Evolutionary conservation across 1,140 invertebrate species (phyloP), one percentile per base, ranked within the genome.

Genomic region (Triops cancriformis): DNA sequence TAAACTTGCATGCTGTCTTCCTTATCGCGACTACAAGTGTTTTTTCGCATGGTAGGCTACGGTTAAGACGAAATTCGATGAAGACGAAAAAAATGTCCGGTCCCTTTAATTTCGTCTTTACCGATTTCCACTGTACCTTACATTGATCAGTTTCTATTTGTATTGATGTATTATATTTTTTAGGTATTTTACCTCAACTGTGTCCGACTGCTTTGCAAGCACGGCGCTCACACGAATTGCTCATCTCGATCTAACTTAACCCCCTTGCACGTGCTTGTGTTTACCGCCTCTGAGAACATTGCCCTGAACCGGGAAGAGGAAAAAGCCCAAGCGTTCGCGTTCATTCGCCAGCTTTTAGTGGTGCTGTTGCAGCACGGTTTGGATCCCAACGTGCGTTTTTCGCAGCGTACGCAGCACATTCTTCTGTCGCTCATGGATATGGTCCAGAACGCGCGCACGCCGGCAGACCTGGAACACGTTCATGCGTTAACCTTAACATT

Each of bases 121-220:
- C n/a, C n/a, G n/a, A n/a, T n/a, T n/a, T n/a, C n/a, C n/a, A n/a
- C 14, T 10, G 42, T 43, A 14, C 14, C 0, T 43, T 43, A 14
- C 9, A 10, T 51, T 51, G 12, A 64, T 51, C 7, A 11, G 74
- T 14, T 18, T 4, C 11, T 31, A 27, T 42, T 41, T 42, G 4
- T 31, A 18, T 18, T 1, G 6, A 42, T 18, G 6, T 76, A 12
- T 51, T 27, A 72, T 43, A 76, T 74, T 84, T 37, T 37, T 84
- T 75, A 90, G 89, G 89, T 91, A 3, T 91, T 90, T 82, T 91
- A 91, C 82, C 82, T 91, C 77, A 92, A 92, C 82, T 92, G 90
- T 83, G 90, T 92, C 28, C 85, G 90, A 31, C 89, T 91, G 73
- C 82, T 79, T 76, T 83, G 90, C 80, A 89, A 90, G 83, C 86